A percentile compares a stretch with the other conserved stretches of the same genome.
These are phyloP conservation scores for Teleogryllus occipitalis DNA, from an alignment of 1,140 invertebrate species.

Conservation along the genomic window DNA sequence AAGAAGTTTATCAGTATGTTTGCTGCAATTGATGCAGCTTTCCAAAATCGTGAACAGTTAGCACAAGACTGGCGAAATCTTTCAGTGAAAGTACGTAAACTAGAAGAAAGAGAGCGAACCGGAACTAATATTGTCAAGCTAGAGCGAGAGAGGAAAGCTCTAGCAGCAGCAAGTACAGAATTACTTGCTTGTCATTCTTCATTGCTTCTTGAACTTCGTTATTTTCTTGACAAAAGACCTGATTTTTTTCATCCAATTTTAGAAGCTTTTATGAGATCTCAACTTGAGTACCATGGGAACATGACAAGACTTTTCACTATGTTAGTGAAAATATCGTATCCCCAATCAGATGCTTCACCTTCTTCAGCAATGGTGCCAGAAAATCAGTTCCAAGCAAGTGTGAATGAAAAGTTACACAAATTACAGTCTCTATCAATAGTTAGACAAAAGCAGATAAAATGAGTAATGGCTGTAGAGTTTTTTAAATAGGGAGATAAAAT, in stretches of 20 bases:
- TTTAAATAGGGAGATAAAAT: too few species aligned
- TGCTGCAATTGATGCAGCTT: conserved; percentile 29
- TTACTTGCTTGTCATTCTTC: conserved; percentile 33
- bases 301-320: conserved; percentile 38
- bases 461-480: too few species aligned
- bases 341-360: conserved; percentile 28
- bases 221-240: conserved; percentile 36
- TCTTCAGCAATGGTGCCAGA: conserved; percentile 30
- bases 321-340: conserved; percentile 28
- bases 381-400: conserved; percentile 30
- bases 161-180: conserved; percentile 33
- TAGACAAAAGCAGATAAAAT: conserved; percentile 23
- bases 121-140: conserved; percentile 37
- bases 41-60: conserved; percentile 36
- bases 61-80: conserved; percentile 33
- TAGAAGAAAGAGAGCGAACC: conserved; percentile 38
- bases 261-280: conserved; percentile 39
- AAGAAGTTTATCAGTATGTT: conserved; percentile 39
- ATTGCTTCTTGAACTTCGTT: conserved; percentile 33
- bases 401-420: conserved; percentile 32
- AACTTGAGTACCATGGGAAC: conserved; percentile 39
- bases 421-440: conserved; percentile 37
- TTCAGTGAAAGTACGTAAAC: conserved; percentile 34
- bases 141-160: conserved; percentile 33
- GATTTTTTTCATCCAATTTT: conserved; percentile 38